phyloP scores from a whole-genome alignment of 1,140 invertebrate species.

The Aplysia californica region DNA sequence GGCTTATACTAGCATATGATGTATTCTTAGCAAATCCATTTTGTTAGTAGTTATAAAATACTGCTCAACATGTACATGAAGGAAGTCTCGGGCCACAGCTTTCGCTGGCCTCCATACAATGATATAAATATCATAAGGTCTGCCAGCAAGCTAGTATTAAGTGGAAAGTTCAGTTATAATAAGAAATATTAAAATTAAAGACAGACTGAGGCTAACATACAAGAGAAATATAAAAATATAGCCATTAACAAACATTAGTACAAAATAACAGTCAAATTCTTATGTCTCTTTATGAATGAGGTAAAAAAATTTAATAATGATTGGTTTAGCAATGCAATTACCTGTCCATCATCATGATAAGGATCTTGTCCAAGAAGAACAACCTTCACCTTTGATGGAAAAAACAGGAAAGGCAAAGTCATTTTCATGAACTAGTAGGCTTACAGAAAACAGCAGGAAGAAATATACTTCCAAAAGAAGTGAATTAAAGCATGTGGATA shows the following conservation, averaged over 20 bases:
- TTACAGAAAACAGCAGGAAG: not conserved
- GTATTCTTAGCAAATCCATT: not conserved
- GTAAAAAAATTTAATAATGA: not conserved
- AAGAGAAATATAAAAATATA: too few species aligned
- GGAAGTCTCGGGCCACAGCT: too few species aligned
- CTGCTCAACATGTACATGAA: too few species aligned
- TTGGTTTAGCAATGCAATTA: slow-evolving; percentile 3
- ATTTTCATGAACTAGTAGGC: not conserved
- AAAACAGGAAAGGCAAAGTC: not conserved
- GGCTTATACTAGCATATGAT: not conserved
- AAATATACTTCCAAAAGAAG: not conserved
- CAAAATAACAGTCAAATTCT: not conserved
- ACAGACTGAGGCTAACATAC: not conserved
- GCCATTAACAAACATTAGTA: not conserved
- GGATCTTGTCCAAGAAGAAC: slow-evolving; percentile 76
- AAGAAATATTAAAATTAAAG: not conserved
- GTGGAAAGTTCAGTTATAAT: not conserved
- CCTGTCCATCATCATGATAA: slow-evolving; percentile 73
- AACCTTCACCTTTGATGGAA: slow-evolving; percentile 65
- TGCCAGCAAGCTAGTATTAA: too few species aligned
- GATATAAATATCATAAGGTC: too few species aligned
- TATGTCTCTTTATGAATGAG: not conserved
- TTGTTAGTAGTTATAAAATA: too few species aligned
- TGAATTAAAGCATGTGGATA: not conserved
- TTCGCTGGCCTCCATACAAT: too few species aligned